A percentile compares a stretch with the other conserved stretches of the same genome.
These are phyloP conservation scores for Alligator mississippiensis DNA, from an alignment of 2,113 vertebrate genomes.

Conservation along the genomic window DNA sequence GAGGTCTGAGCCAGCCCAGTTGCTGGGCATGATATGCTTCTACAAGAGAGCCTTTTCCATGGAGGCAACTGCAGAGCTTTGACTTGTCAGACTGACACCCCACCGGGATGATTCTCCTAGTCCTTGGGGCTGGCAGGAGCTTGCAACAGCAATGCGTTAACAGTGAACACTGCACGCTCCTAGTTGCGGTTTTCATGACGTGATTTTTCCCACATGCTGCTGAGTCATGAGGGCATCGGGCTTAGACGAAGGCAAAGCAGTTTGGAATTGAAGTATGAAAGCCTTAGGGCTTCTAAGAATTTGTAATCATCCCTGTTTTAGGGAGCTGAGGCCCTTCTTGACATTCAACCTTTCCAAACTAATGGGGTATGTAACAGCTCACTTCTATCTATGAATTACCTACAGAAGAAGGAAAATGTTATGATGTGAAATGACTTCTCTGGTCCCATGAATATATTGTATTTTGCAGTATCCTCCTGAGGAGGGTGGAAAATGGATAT, in stretches of 20 bases:
- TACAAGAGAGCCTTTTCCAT: neutral
- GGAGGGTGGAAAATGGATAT: neutral
- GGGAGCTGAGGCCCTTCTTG: neutral
- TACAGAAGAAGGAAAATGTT: neutral
- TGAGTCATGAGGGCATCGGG: neutral
- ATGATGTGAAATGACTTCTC: neutral
- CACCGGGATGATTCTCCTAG: neutral
- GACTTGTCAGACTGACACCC: neutral
- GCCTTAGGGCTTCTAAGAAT: neutral
- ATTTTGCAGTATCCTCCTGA: neutral
- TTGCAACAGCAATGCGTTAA: neutral
- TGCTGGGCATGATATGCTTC: neutral
- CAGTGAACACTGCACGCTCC: neutral
- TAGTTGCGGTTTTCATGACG: neutral
- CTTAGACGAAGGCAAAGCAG: neutral
- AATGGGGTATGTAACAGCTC: neutral
- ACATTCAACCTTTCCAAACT: neutral
- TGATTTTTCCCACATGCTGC: neutral
- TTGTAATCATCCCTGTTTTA: neutral
- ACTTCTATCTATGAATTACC: neutral
- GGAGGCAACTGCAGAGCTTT: neutral
- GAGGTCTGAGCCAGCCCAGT: neutral
- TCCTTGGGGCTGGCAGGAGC: neutral
- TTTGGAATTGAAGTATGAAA: neutral
- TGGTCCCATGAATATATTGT: neutral